Evolutionary conservation across 2,113 vertebrate genomes (phyloP).

Genomic region (Bubo bubo): DNA sequence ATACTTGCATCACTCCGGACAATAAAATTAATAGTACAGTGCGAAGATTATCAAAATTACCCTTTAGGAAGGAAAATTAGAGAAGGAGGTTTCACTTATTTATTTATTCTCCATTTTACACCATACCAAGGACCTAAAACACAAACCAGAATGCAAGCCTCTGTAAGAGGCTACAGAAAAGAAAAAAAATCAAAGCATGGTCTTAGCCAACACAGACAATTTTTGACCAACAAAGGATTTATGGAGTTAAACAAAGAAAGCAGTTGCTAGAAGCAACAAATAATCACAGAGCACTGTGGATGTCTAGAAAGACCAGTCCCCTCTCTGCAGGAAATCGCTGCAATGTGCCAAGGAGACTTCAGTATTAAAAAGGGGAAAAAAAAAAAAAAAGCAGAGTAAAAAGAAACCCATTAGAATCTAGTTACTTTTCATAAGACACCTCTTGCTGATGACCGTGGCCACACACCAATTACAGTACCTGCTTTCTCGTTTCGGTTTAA

Average conservation of each 20-base stretch:
- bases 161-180: not conserved
- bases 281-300: not conserved
- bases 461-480: not conserved
- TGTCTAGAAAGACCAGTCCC: not conserved
- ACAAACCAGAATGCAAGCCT: not conserved
- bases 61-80: not conserved
- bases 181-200: not conserved
- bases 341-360: not conserved
- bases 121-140: not conserved
- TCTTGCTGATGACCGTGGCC: not conserved
- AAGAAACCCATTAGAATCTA: not conserved
- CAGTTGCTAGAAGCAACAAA: constrained; percentile 16
- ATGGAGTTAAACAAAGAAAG: not conserved
- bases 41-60: not conserved
- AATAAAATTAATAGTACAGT: not conserved
- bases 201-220: not conserved
- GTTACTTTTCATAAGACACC: not conserved
- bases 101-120: not conserved
- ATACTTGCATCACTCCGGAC: not conserved
- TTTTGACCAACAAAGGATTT: not conserved
- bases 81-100: not conserved
- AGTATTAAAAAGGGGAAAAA: not conserved
- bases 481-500: not conserved
- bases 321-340: not conserved
- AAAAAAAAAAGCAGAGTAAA: not conserved